Percentiles rank a stretch among this genome's conserved stretches.
These are phyloP conservation scores for Lycocerus yunnanus DNA, from an alignment of 2,888 invertebrate genomes.

Conservation along the genomic window DNA sequence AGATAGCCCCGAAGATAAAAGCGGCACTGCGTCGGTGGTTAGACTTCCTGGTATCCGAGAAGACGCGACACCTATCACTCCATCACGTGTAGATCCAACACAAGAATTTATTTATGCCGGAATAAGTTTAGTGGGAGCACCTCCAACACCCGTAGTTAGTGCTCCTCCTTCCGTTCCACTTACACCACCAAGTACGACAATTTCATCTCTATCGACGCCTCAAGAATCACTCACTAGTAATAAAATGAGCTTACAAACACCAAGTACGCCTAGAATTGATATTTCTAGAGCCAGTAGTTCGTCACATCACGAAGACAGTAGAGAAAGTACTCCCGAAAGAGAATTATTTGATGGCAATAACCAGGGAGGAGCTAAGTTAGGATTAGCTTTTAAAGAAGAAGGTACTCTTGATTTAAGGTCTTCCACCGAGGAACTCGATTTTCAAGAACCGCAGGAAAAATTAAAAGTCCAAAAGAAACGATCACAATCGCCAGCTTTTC, in stretches of 20 bases:
- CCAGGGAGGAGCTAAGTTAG: conserved; percentile 50
- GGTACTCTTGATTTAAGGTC: conserved; percentile 84
- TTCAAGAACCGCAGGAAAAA: conserved; percentile 66
- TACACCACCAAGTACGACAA: conserved; percentile 42
- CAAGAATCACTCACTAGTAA: conserved; percentile 36
- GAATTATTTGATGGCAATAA: conserved; percentile 62
- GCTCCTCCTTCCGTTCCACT: conserved; percentile 22
- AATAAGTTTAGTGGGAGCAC: conserved; percentile 49
- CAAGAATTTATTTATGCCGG: conserved; percentile 43
- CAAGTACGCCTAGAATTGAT: conserved; percentile 83
- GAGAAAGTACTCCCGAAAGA: conserved; percentile 83
- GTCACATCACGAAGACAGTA: conserved; percentile 81
- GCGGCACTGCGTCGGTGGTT: conserved; percentile 56
- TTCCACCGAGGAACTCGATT: conserved; percentile 86
- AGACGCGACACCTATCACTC: conserved; percentile 52
- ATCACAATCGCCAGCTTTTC: conserved; percentile 49
- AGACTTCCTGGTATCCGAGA: conserved; percentile 63
- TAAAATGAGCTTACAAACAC: conserved; percentile 60
- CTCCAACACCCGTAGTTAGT: conserved; percentile 42
- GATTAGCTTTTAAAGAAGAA: conserved; percentile 60
- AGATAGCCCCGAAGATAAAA: conserved; percentile 62
- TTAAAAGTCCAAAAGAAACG: conserved; percentile 45
- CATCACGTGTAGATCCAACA: conserved; percentile 30
- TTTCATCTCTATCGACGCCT: conserved; percentile 43
- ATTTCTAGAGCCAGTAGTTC: conserved; percentile 88